These are phyloP conservation scores for Cosmia trapezina DNA, from an alignment of 2,888 invertebrate species.

Conservation along the genomic window DNA sequence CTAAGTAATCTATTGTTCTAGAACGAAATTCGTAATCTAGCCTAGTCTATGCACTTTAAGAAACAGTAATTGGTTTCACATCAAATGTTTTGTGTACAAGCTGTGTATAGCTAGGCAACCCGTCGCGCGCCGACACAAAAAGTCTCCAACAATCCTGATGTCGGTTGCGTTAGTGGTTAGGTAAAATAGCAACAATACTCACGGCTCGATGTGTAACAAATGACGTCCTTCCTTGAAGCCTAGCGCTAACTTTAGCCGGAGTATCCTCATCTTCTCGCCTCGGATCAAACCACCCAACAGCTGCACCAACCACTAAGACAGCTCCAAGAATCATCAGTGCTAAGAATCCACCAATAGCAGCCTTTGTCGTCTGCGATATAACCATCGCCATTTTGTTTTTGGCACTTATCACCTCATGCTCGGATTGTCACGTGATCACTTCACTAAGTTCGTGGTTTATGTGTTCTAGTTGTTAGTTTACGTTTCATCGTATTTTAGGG, in stretches of 20 bases:
- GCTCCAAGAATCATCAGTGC: conserved; percentile 88
- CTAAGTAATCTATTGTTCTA: no score
- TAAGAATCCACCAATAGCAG: conserved; percentile 85
- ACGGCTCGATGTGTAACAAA: conserved; percentile 88
- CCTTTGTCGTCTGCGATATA: conserved; percentile 88
- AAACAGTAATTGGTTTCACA: no score
- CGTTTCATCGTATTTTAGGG: conserved; percentile 40
- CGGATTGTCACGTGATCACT: conserved; percentile 44
- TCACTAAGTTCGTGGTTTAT: conserved; percentile 54
- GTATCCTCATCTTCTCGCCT: conserved; percentile 87
- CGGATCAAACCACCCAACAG: conserved; percentile 87
- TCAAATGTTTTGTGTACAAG: no score
- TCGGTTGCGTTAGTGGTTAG: no score
- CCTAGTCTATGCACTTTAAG: no score
- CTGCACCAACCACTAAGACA: conserved; percentile 85
- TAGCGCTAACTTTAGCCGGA: conserved; percentile 86
- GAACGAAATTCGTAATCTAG: no score
- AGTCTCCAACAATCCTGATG: no score
- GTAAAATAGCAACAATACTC: conserved; percentile 69
- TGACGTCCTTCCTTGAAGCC: conserved; percentile 86
- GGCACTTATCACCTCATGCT: conserved; percentile 81
- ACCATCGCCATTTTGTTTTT: conserved; percentile 87
- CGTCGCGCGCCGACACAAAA: no score
- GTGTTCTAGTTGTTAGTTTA: conserved; percentile 25
- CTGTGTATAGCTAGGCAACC: no score